Evolutionary conservation across 2,888 invertebrate genomes (phyloP), one percentile per base, ranked within the genome.

Genomic region (Ophraella communa): DNA sequence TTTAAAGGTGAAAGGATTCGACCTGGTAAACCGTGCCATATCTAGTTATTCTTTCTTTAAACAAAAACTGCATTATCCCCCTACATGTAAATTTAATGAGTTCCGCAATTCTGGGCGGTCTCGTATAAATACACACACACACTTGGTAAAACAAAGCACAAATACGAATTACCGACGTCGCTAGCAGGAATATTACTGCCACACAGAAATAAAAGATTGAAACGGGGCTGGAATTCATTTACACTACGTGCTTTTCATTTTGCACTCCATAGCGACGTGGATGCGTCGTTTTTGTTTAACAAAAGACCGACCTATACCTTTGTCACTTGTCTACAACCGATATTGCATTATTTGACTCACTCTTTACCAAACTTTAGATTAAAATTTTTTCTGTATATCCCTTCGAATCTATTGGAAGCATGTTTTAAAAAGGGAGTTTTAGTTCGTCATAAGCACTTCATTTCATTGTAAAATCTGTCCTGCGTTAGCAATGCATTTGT

Each of bases 61-160:
- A 67, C 70, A 69, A 72, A 73, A 74, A 71, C 70, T 70, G 68
- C 71, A 71, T 72, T 71, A 72, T 69, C 69, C 65, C 51, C 54
- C n/a, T n/a, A 62, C 69, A 71, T 71, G 71, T 70, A 73, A 72
- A 69, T 72, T 72, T 72, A 72, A 74, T 72, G 71, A 68, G 66
- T 49, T 21, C 49, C 61, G 55, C 62, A 61, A 53, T 65, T 65
- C 65, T 30, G 51, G 47, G 61, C 62, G 62, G 54, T 52, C 49
- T 56, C 56, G 66, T 63, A n/a, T n/a, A n/a, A n/a, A n/a, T n/a
- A n/a, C n/a, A n/a, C n/a, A n/a, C n/a, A 62, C 47, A 64, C 52
- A 67, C 71, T 66, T 67, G 65, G 51, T 56, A 30, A 65, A 67
- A 69, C 68, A 71, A 70, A 65, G 67, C 64, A 64, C 68, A 67